Base-by-base conservation (phyloP, 92 coral and sea anemone genomes). In the Phenganax stokvisi region DNA sequence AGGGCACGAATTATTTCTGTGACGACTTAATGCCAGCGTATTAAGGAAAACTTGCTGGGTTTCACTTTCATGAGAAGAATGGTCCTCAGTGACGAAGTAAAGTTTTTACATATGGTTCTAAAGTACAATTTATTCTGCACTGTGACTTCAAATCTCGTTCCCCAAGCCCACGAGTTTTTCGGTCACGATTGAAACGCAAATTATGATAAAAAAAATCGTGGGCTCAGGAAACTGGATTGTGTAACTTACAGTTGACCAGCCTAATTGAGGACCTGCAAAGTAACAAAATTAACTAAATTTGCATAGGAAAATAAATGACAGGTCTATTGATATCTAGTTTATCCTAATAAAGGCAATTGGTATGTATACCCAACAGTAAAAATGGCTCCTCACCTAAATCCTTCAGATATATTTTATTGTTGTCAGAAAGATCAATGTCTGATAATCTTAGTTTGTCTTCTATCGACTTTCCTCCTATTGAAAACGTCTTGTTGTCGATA, bases 401-500 rank as follows among this genome's bases (percentile, higher is more conserved):
- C 68, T 91, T 93, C 72, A 83, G 87, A 72, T 89, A 93, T 10
- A 93, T 84, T 76, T 85, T 87, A 12, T 82, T 75, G 37, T 88
- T 89, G 53, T 89, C 92, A 31, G 85, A 85, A 52, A 93, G 63
- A n/a, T 86, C 87, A 27, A 89, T 84, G 3, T 89, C 84, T 52
- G 87, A 80, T 16, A 93, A 81, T 30, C 77, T 86, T 10, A 88
- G 89, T 16, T 80, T 90, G 82, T 93, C 98, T 67, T 87, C 89
- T 71, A 91, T 57, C 1, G 98, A 85, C 67, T 91, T 93, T 44
- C 98, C 98, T 81, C 92, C 97, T 93, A 66, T 27, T 66, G 54
- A 4, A 69, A 54, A 6, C 0, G 10, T 47, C 47, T 37, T 5
- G 47, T 37, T 37, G 47, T 37, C 47, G 5, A 5, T 37, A 2